Conservation (phyloP, 92 coral and sea anemone species). For the Epizoanthus ramosus region DNA sequence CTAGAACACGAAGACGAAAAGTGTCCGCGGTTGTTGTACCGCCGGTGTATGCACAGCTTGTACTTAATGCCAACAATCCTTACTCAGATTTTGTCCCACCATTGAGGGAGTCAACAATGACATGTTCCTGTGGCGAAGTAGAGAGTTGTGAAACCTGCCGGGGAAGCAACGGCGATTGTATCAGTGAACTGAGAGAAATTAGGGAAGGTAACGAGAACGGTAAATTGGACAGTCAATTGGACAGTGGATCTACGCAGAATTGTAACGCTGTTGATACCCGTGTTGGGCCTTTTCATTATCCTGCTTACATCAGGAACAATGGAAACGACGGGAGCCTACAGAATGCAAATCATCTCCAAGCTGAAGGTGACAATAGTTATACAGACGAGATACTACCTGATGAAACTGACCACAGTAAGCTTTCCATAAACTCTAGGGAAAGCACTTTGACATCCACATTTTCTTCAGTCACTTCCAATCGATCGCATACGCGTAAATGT, state of each 20-base stretch:
- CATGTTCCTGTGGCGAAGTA: slow-evolving; percentile 62
- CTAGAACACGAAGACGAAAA: slow-evolving; percentile 63
- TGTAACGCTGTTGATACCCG: neutral
- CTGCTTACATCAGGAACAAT: neutral
- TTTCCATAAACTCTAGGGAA: neutral
- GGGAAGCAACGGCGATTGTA: slow-evolving; percentile 17
- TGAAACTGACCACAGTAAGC: neutral
- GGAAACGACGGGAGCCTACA: neutral
- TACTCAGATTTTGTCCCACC: slow-evolving; percentile 88
- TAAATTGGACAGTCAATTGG: neutral
- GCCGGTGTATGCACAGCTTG: slow-evolving; percentile 80
- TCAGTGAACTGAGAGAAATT: neutral
- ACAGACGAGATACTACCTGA: neutral
- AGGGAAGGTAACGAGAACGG: slow-evolving; percentile 23
- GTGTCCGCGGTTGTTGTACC: slow-evolving; percentile 70
- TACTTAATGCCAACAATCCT: slow-evolving; percentile 74
- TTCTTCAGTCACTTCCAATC: slow-evolving; percentile 9
- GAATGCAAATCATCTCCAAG: neutral
- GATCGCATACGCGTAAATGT: neutral
- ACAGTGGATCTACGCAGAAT: neutral
- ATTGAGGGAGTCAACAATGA: slow-evolving; percentile 77
- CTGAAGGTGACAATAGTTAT: neutral
- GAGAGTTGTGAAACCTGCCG: slow-evolving; percentile 60
- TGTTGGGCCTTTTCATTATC: neutral
- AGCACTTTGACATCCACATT: neutral